These are phyloP conservation scores for Holothuria scabra DNA, from an alignment of 53 echinoderm and acorn worm species.

Conservation along the genomic window DNA sequence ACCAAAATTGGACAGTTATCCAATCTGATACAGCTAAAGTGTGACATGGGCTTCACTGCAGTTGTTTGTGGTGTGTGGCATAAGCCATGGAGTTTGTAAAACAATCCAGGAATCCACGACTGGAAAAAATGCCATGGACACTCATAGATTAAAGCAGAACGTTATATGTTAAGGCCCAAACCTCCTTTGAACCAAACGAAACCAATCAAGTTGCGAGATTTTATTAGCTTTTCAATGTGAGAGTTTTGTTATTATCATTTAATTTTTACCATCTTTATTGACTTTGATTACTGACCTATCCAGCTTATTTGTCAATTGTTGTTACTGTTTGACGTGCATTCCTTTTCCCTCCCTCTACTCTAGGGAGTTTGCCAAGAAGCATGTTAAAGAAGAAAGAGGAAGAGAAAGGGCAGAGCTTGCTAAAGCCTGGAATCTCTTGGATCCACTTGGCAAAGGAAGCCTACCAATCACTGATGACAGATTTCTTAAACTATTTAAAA, in stretches of 20 bases:
- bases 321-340: no score
- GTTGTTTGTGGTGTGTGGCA: no score
- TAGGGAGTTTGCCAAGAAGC: constrained; percentile 99
- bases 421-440: constrained; percentile 97
- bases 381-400: constrained; percentile 93
- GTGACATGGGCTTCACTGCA: no score
- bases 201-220: no score
- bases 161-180: no score
- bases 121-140: no score
- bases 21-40: no score
- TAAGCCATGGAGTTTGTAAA: no score
- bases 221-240: not conserved
- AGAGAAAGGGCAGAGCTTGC: constrained; percentile 97
- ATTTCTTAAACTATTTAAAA: constrained; percentile 82
- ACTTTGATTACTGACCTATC: not conserved
- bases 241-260: not conserved
- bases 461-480: constrained; percentile 81
- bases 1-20: no score
- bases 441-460: constrained; percentile 91
- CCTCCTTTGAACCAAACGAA: no score
- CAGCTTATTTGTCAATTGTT: not conserved
- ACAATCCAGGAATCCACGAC: no score
- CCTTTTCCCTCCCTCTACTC: not conserved
- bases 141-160: no score
- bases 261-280: not conserved